Conservation (phyloP, 1,140 invertebrate species). For the Diprion similis region DNA sequence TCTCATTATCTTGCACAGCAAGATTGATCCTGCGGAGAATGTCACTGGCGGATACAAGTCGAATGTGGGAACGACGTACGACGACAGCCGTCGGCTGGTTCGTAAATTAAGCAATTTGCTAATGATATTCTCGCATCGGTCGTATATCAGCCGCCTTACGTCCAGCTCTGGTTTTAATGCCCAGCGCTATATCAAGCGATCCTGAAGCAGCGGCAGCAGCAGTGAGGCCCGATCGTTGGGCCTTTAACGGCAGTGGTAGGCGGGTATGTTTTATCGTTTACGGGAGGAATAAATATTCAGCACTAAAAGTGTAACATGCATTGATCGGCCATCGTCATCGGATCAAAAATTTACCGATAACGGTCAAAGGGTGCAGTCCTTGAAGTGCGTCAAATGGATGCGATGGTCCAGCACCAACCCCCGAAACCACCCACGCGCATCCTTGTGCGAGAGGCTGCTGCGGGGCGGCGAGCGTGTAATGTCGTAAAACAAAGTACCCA, state of each 20-base stretch:
- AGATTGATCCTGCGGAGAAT: too few relatives aligned
- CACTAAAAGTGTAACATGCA: too few relatives aligned
- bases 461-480: neutral
- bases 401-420: neutral
- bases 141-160: conserved; percentile 52
- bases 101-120: conserved; percentile 62
- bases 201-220: neutral
- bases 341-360: too few relatives aligned
- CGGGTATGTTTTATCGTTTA: neutral
- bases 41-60: too few relatives aligned
- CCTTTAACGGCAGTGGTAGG: neutral
- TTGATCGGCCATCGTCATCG: too few relatives aligned
- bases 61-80: too few relatives aligned
- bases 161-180: conserved; percentile 54
- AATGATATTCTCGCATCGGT: conserved; percentile 61
- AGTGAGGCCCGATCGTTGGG: neutral
- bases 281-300: too few relatives aligned
- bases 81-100: conserved; percentile 20
- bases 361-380: too few relatives aligned
- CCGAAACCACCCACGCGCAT: neutral
- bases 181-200: conserved; percentile 15
- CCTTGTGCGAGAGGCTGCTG: neutral
- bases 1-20: too few relatives aligned
- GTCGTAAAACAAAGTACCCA: conserved; percentile 26
- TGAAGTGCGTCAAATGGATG: neutral